Conservation (phyloP, 2,113 vertebrate species). For the Rousettus leschenaultii region DNA sequence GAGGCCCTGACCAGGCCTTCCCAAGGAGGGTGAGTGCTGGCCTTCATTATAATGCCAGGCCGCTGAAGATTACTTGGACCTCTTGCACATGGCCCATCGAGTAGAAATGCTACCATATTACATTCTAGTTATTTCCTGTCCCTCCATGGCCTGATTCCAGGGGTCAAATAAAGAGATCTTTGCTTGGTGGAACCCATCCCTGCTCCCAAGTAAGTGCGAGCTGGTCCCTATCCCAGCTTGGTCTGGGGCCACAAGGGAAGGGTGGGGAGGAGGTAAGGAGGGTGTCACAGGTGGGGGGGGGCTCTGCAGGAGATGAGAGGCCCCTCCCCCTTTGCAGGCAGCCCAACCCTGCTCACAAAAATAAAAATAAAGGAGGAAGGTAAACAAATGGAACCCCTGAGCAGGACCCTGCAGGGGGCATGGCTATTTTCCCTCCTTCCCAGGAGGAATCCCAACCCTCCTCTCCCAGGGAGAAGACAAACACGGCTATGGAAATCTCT, state of each 20-base stretch:
- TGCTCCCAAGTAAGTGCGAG: conserved; percentile 25
- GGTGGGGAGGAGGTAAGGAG: neutral
- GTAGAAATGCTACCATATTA: conserved; percentile 43
- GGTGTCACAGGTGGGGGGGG: conserved; percentile 12
- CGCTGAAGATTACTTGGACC: neutral
- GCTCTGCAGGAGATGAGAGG: neutral
- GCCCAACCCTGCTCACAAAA: conserved; percentile 12
- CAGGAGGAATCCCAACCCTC: conserved; percentile 43
- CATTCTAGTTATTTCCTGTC: conserved; percentile 49
- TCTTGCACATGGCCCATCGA: neutral
- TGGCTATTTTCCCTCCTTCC: conserved; percentile 12
- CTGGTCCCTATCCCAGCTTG: neutral
- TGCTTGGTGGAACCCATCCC: conserved; percentile 40
- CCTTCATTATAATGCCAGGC: neutral
- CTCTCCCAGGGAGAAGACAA: conserved; percentile 62
- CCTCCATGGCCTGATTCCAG: conserved; percentile 39
- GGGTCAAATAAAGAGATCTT: conserved; percentile 58
- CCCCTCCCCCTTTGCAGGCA: neutral
- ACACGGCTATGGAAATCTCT: conserved; percentile 46
- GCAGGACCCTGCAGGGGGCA: neutral
- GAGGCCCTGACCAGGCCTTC: neutral
- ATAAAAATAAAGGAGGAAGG: conserved; percentile 57
- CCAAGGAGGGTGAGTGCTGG: neutral
- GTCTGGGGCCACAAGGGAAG: conserved; percentile 35
- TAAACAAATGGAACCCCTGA: conserved; percentile 47